Evolutionary conservation across 2,797 vertebrate species (phyloP).

Genomic region (Hapalemur alaotrensis): DNA sequence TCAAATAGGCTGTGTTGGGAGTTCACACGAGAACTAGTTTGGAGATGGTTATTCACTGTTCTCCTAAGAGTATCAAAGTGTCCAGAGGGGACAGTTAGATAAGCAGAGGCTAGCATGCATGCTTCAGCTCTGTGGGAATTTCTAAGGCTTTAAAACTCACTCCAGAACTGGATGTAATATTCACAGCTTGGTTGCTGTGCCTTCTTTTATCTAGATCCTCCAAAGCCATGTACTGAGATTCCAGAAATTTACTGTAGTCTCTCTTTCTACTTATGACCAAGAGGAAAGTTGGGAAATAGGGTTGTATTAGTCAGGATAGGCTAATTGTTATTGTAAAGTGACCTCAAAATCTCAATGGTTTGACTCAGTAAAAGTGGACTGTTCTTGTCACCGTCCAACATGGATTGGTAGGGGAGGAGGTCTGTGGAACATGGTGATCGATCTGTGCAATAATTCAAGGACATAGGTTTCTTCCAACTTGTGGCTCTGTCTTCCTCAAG

Average conservation of each 20-base stretch:
- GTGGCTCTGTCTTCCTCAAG: background rate
- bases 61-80: background rate
- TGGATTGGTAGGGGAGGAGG: background rate
- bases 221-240: background rate
- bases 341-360: conserved; percentile 3
- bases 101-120: background rate
- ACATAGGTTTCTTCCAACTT: background rate
- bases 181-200: background rate
- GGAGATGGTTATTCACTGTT: conserved; percentile 26
- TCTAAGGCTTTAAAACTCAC: conserved; percentile 29
- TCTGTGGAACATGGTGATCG: background rate
- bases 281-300: background rate
- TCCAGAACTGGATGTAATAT: background rate
- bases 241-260: background rate
- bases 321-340: background rate
- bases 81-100: background rate
- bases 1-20: background rate
- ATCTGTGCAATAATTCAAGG: background rate
- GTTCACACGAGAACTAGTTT: background rate
- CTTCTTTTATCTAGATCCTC: background rate
- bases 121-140: background rate
- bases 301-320: background rate
- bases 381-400: background rate
- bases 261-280: background rate
- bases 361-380: background rate